Evolutionary conservation across 2,113 vertebrate genomes (phyloP), one percentile per base, ranked within the genome.

Genomic region (Leiothrix lutea): DNA sequence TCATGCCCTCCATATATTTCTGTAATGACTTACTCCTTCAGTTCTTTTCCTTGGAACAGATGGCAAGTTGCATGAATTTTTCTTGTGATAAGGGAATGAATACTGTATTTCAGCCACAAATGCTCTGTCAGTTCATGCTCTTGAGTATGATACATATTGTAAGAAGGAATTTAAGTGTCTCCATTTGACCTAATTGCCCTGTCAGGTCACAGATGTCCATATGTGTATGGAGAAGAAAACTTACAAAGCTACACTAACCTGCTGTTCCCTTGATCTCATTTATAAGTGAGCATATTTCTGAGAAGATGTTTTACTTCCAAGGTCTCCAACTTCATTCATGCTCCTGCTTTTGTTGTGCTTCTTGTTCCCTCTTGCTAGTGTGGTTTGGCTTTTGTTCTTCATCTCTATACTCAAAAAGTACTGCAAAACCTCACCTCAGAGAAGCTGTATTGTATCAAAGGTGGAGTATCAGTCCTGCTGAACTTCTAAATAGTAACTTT

Each of bases 151-250:
- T 0, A 18, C 1, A 0, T 71, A 7, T 20, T 83, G 17, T 35
- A 47, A 69, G 65, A 56, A 70, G 24, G 56, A 87, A 9, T 31
- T 61, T 70, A 14, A 35, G 29, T 48, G 7, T 53, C 16, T 90
- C 44, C 3, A 5, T 69, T 69, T 38, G 38, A 65, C 50, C n/a
- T 66, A 15, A 53, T 74, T 0, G 0, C 18, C 12, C 16, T 4
- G 2, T 11, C 42, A 51, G n/a, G 29, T 73, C 45, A n/a, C 33
- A 36, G 45, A 12, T 84, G 8, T 45, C 50, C 12, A 33, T 82
- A 42, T 12, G 14, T 33, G 69, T 36, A 28, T 12, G 15, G 50
- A 42, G 45, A 60, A 26, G 23, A 69, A 48, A 90, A 85, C 8
- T 9, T 57, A 17, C 18, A 17, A 78, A 78, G 21, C 24, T 31